These are phyloP conservation scores for Pelvicachromis taeniatus DNA, from an alignment of 2,113 vertebrate genomes.

Conservation along the genomic window DNA sequence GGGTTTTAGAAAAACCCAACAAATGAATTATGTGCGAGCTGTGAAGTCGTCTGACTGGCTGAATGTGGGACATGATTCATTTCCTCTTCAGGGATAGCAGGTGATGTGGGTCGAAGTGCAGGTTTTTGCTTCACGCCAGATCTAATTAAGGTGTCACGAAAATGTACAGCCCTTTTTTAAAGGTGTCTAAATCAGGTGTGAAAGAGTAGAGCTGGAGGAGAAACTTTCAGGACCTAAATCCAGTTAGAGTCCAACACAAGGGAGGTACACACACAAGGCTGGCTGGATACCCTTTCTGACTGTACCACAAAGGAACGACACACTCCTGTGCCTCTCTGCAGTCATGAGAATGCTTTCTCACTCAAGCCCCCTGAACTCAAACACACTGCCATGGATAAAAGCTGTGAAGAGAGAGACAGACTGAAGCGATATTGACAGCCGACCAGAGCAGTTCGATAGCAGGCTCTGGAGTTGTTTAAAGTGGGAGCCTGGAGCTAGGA, in stretches of 20 bases:
- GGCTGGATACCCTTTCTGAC: neutral
- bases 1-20: neutral
- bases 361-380: neutral
- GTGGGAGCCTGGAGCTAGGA: slow-evolving; percentile 26
- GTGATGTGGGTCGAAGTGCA: neutral
- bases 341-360: neutral
- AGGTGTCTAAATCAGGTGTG: neutral
- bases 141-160: slow-evolving; percentile 34
- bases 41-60: neutral
- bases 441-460: slow-evolving; percentile 36
- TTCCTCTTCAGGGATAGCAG: slow-evolving; percentile 4
- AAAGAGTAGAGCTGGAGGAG: neutral
- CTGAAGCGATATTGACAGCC: slow-evolving; percentile 42
- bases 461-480: slow-evolving; percentile 39
- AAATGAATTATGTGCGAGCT: neutral
- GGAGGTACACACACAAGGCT: neutral
- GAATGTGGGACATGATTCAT: neutral
- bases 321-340: neutral
- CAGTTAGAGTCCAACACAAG: neutral
- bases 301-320: neutral
- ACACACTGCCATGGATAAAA: slow-evolving; percentile 2
- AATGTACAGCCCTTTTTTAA: slow-evolving; percentile 3
- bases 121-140: neutral
- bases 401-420: slow-evolving; percentile 18
- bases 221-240: neutral